These are phyloP conservation scores for Athalia rosae DNA, from an alignment of 2,888 invertebrate species.

Conservation along the genomic window DNA sequence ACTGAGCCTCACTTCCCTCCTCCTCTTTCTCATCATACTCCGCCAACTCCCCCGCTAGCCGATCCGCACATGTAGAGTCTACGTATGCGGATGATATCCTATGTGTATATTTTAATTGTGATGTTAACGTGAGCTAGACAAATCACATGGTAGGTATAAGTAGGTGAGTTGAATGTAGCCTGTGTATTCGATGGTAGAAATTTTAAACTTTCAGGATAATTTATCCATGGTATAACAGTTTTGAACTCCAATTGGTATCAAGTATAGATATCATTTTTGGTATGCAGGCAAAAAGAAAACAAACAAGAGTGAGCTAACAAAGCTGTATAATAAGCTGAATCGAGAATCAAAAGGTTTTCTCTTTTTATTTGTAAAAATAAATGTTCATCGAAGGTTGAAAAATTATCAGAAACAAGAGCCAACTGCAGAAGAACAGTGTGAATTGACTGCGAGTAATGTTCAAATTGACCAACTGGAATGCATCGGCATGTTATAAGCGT, in stretches of 20 bases:
- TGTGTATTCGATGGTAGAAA: too few species aligned
- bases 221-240: background rate
- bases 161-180: background rate
- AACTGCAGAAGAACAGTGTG: background rate
- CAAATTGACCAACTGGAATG: slow-evolving; percentile 58
- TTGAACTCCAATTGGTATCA: too few species aligned
- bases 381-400: too few species aligned
- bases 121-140: slow-evolving; percentile 21
- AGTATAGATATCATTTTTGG: too few species aligned
- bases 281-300: too few species aligned
- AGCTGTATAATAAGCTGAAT: too few species aligned
- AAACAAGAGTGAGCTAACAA: too few species aligned
- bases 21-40: background rate
- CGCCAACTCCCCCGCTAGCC: background rate
- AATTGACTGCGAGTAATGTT: background rate
- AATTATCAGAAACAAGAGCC: too few species aligned
- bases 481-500: slow-evolving; percentile 62
- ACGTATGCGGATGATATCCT: background rate
- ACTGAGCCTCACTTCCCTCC: background rate
- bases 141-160: background rate
- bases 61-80: background rate
- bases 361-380: too few species aligned
- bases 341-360: too few species aligned
- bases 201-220: too few species aligned
- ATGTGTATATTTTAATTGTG: slow-evolving; percentile 10